Evolutionary conservation across 2,113 vertebrate genomes (phyloP), one percentile per base, ranked within the genome.

Genomic region (Lamprologus speciosus): DNA sequence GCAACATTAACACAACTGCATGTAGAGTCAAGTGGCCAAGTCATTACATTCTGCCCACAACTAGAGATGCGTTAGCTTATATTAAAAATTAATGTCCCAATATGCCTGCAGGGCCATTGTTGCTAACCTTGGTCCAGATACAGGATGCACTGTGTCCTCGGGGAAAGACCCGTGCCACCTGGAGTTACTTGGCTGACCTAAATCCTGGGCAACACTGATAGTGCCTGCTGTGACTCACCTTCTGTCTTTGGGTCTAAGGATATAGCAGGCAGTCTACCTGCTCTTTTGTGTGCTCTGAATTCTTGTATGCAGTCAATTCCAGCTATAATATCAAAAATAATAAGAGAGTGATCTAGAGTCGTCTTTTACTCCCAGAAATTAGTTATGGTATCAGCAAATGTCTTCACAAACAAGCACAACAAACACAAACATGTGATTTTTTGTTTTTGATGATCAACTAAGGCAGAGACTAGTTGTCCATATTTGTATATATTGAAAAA

Each of bases 11-110:
- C 86, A 84, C 81, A 45, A 50, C 65, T 17, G 47, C 81, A 70
- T 60, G 28, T 33, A 55, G 65, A 90, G 84, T 93, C 90, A 91
- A 91, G 84, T 65, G 83, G 90, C 91, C 89, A 65, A 89, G 91
- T 96, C 87, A 84, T 94, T 88, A 91, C 93, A 89, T 88, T 85
- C 82, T 92, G 91, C 89, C 92, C 94, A 91, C 88, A 81, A 94
- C 93, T 86, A 94, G 87, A 93, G 90, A 93, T 87, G 88, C 84
- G 90, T 95, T 94, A 90, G 93, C 95, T 95, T 95, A 94, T 92
- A 94, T 96, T 95, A 95, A 96, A 95, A 96, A 92, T 93, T 88
- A 94, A 93, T 93, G 92, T 92, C 70, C 93, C 91, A 85, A 90
- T 91, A 94, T 93, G 83, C 63, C 86, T 88, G 51, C 37, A 57